phyloP scores from a whole-genome alignment of 2,888 invertebrate genomes.

The Patella caerulea region DNA sequence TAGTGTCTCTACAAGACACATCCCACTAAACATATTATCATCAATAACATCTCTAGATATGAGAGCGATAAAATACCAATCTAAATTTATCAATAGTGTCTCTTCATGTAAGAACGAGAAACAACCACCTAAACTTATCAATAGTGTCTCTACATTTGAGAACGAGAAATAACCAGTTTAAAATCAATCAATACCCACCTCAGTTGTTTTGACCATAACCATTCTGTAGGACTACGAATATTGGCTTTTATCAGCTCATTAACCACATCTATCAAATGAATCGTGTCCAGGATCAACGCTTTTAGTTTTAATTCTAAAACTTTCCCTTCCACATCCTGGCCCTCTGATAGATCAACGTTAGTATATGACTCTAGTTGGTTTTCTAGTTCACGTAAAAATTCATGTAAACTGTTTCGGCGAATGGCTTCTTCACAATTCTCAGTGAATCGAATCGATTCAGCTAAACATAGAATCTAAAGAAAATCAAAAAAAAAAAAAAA shows the following conservation, averaged over 20 bases:
- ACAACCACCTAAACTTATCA: too few relatives aligned
- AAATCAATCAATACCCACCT: constrained; percentile 74
- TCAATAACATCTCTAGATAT: too few relatives aligned
- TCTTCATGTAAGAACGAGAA: too few relatives aligned
- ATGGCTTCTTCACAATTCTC: constrained; percentile 87
- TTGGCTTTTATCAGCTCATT: constrained; percentile 80
- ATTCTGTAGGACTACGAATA: constrained; percentile 80
- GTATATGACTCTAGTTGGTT: constrained; percentile 73
- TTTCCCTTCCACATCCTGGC: constrained; percentile 47
- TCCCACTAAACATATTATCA: too few relatives aligned
- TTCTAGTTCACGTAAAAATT: constrained; percentile 68
- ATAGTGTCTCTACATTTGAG: too few relatives aligned
- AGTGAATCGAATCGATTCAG: constrained; percentile 88
- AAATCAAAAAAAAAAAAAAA: constrained; percentile 12
- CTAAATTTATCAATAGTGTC: too few relatives aligned
- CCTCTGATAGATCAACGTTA: constrained; percentile 60
- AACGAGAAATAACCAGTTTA: too few relatives aligned
- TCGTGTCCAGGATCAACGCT: constrained; percentile 91
- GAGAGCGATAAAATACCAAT: too few relatives aligned
- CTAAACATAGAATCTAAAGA: constrained; percentile 82
- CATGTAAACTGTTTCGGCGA: constrained; percentile 73
- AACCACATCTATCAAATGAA: constrained; percentile 89
- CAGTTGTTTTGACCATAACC: constrained; percentile 96
- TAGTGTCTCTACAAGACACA: too few relatives aligned
- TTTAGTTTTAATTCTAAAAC: constrained; percentile 89